phyloP scores from a whole-genome alignment of 2,888 invertebrate genomes.

The Drosophila neoperkinsi region DNA sequence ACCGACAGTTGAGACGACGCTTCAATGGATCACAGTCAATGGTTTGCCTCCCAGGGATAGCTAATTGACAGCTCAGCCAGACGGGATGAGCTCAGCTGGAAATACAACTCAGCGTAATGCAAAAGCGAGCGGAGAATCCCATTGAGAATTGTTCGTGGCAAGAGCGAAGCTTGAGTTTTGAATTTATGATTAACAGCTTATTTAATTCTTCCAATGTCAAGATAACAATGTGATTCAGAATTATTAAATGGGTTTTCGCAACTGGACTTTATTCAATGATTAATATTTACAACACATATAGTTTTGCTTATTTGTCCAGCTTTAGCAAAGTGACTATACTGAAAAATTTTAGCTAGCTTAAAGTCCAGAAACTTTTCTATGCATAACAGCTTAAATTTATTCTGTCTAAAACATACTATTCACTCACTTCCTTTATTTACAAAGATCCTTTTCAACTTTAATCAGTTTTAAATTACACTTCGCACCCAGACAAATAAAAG shows the following conservation, averaged over 20 bases:
- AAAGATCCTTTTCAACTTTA: not conserved
- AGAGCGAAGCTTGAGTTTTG: slow-evolving; percentile 11
- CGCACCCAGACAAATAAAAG: not conserved
- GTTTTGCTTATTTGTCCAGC: not conserved
- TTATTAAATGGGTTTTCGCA: not conserved
- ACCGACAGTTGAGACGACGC: slow-evolving; percentile 29
- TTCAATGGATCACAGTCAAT: slow-evolving; percentile 45
- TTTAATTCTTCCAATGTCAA: not conserved
- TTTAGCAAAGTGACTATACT: too few species aligned
- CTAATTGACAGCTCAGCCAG: slow-evolving; percentile 52
- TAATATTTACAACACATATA: not conserved
- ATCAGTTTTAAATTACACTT: slow-evolving; percentile 8
- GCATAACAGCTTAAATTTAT: not conserved
- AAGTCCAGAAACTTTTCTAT: not conserved
- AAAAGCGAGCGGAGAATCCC: not conserved
- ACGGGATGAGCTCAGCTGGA: slow-evolving; percentile 56
- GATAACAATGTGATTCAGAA: not conserved
- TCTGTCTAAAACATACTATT: not conserved
- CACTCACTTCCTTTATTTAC: not conserved
- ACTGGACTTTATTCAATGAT: not conserved
- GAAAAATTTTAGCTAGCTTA: not conserved
- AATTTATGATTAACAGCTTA: not conserved
- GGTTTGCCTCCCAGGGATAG: slow-evolving; percentile 11
- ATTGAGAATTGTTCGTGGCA: not conserved
- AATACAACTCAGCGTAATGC: slow-evolving; percentile 5